A percentile compares a stretch with the other conserved stretches of the same genome.
phyloP scores from a whole-genome alignment of 1,140 invertebrate genomes.

The Sminthurides bifidus region DNA sequence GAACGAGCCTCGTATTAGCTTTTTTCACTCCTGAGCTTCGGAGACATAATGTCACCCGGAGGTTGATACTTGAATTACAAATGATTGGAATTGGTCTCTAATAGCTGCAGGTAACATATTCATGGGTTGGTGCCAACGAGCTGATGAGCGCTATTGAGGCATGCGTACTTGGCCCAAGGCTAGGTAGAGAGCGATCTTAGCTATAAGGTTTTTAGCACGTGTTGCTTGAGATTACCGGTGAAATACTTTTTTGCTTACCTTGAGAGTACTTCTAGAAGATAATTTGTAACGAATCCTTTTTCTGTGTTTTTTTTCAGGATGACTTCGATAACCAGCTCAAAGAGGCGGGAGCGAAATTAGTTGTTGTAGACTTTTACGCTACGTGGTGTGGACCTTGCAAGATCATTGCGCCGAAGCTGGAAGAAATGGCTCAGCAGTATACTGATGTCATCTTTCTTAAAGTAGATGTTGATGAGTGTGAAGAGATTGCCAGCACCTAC shows the following conservation, averaged over 20 bases:
- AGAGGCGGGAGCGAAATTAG: conserved; percentile 65
- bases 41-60: too few relatives aligned
- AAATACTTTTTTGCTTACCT: neutral
- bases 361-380: conserved; percentile 70
- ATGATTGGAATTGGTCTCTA: too few relatives aligned
- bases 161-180: too few relatives aligned
- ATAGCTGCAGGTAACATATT: too few relatives aligned
- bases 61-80: too few relatives aligned
- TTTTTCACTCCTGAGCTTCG: too few relatives aligned
- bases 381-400: conserved; percentile 86
- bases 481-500: conserved; percentile 67
- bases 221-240: neutral
- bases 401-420: conserved; percentile 65
- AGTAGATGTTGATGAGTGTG: conserved; percentile 76
- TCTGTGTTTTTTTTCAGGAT: conserved; percentile 39
- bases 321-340: conserved; percentile 60
- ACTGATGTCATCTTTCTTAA: conserved; percentile 51
- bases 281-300: neutral
- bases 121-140: neutral
- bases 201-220: neutral
- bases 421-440: conserved; percentile 35
- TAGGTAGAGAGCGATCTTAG: neutral
- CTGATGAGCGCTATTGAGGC: neutral
- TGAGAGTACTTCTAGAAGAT: neutral
- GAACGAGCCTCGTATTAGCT: too few relatives aligned